phyloP scores from a whole-genome alignment of 2,113 vertebrate genomes.

The Halichoeres trimaculatus region DNA sequence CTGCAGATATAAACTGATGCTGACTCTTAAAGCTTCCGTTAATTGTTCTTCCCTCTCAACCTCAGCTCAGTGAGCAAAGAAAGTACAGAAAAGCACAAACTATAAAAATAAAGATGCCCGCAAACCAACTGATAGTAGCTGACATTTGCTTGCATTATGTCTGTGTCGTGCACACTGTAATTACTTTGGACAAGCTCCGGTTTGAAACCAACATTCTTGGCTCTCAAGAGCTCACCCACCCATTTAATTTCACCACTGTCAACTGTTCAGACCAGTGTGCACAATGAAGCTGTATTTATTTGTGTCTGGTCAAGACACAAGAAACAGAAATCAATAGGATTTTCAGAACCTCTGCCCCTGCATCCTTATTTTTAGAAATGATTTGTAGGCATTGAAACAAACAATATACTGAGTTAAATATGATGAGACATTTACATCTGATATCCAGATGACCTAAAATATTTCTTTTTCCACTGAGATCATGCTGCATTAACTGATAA shows the following conservation, averaged over 20 bases:
- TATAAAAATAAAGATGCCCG: conserved; percentile 23
- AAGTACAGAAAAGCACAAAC: neutral
- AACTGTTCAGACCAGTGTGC: conserved; percentile 9
- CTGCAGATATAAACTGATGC: conserved; percentile 52
- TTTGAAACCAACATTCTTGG: conserved; percentile 33
- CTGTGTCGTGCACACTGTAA: conserved; percentile 39
- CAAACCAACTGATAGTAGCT: neutral
- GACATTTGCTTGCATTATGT: conserved; percentile 23
- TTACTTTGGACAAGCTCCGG: conserved; percentile 27
- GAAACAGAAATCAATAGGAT: conserved; percentile 8
- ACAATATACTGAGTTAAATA: too few relatives aligned
- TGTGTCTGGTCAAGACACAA: conserved; percentile 15
- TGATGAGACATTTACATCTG: too few relatives aligned
- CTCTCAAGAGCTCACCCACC: conserved; percentile 25
- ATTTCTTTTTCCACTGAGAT: too few relatives aligned
- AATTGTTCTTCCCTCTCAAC: neutral
- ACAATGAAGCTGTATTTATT: conserved; percentile 2
- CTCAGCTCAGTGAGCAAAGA: neutral
- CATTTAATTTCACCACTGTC: conserved; percentile 43
- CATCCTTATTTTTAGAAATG: neutral
- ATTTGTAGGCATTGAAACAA: too few relatives aligned
- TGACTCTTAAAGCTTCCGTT: conserved; percentile 35
- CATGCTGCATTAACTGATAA: too few relatives aligned
- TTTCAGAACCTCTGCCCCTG: neutral
- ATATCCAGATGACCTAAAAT: too few relatives aligned